A percentile compares a stretch with the other conserved stretches of the same genome.
Conservation (phyloP, 1,140 invertebrate species). For the Drosophila grimshawi region DNA sequence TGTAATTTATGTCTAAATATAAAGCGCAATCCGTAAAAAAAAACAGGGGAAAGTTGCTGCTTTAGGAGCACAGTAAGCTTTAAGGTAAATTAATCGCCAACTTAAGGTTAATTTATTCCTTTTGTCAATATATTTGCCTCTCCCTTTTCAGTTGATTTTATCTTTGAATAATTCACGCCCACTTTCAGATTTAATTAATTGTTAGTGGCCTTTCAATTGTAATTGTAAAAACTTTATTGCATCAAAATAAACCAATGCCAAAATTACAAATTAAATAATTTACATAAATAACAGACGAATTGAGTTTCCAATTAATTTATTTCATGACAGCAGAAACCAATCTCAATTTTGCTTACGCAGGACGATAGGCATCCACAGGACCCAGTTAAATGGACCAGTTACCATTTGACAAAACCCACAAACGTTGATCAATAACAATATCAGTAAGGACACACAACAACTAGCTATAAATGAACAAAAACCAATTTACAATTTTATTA, state of each 20-base stretch:
- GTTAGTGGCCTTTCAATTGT: too few species aligned
- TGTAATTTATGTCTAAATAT: too few species aligned
- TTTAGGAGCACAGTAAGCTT: too few species aligned
- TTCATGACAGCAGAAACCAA: constrained; percentile 59
- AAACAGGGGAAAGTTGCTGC: too few species aligned
- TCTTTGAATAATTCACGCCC: too few species aligned
- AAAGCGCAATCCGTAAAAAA: too few species aligned
- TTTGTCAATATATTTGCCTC: too few species aligned
- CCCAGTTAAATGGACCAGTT: constrained; percentile 6
- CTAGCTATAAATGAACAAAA: constrained; percentile 74
- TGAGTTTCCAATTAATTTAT: constrained; percentile 75
- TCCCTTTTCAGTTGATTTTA: too few species aligned
- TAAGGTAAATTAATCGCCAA: too few species aligned
- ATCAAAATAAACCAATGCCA: neutral
- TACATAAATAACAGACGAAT: constrained; percentile 64
- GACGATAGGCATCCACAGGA: constrained; percentile 3
- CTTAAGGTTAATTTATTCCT: too few species aligned
- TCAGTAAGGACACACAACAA: constrained; percentile 78
- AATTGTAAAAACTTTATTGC: neutral
- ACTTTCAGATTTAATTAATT: too few species aligned
- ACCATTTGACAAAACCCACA: constrained; percentile 41
- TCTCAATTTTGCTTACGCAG: constrained; percentile 53
- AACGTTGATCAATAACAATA: constrained; percentile 75
- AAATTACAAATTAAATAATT: constrained; percentile 51
- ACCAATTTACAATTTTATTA: constrained; percentile 83